Percentiles rank a stretch among this genome's conserved stretches.
These are phyloP conservation scores for Ephestia elutella DNA, from an alignment of 1,140 invertebrate species.

Conservation along the genomic window DNA sequence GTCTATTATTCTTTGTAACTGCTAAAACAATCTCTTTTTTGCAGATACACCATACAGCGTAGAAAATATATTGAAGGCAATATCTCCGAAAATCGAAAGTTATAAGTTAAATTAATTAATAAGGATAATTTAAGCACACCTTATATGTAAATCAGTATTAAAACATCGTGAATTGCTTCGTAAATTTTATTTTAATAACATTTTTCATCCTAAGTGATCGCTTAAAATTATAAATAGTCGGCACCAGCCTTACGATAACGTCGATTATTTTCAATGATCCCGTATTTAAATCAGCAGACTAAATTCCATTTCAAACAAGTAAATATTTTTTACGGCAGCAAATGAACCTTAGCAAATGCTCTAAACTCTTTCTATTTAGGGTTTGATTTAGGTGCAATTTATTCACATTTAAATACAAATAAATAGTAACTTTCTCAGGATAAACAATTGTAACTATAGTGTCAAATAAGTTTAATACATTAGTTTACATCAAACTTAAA, in stretches of 20 bases:
- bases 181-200: constrained; percentile 2
- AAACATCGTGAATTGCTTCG: neutral
- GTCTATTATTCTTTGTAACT: no score
- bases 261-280: neutral
- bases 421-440: no score
- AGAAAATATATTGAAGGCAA: constrained; percentile 48
- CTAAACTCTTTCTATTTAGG: no score
- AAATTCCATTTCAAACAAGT: no score
- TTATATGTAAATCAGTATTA: constrained; percentile 14
- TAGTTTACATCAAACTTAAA: no score
- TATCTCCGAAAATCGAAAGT: constrained; percentile 35
- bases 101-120: constrained; percentile 30
- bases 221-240: neutral
- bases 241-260: neutral
- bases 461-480: no score
- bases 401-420: no score
- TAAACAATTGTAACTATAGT: no score
- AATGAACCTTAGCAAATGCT: no score
- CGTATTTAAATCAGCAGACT: neutral
- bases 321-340: no score
- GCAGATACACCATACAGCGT: constrained; percentile 50
- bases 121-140: neutral
- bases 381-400: no score
- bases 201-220: neutral
- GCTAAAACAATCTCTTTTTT: no score